Evolutionary conservation across 2,113 vertebrate species (phyloP), one percentile per base, ranked within the genome.

Genomic region (Nesoenas mayeri): DNA sequence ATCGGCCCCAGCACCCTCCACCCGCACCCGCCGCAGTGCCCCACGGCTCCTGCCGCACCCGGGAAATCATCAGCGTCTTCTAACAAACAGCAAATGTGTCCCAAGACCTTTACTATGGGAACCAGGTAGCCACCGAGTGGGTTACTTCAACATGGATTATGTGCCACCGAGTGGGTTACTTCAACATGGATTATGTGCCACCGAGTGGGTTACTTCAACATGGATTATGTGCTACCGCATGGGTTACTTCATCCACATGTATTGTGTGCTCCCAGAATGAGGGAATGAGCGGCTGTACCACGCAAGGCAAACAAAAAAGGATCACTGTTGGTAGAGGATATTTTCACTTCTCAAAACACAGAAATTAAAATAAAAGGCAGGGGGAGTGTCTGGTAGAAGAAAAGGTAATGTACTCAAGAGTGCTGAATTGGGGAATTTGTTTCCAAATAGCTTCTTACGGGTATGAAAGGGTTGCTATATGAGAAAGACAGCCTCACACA

Each of bases 401-500:
- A 40, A 87, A 79, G 48, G 58, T 89, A 92, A 85, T 25, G 54
- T 61, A 62, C 8, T 20, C 21, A 36, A 66, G 90, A 86, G 83
- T 31, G 75, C 82, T 83, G 85, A 93, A 85, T 51, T 78, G 38
- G 44, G 53, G 34, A 15, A 92, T 70, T 65, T 75, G 67, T 71
- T 81, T 91, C 73, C 73, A 79, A 91, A 84, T 32, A 61, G 50
- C 57, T 89, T 58, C 72, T 86, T 85, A 51, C 44, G 74, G 88
- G 86, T 47, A 70, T 4, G 47, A 75, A 92, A 81, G 89, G 51
- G 66, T 72, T 74, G 64, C 72, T 92, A 25, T 56, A 92, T 22
- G 62, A 71, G 89, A 87, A 94, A 96, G 90, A 78, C 79, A 91
- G 70, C 28, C 94, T 75, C 77, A 81, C 56, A 96, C 86, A 87